Evolutionary conservation across 1,140 invertebrate genomes (phyloP).

Genomic region (Ceratitis capitata): DNA sequence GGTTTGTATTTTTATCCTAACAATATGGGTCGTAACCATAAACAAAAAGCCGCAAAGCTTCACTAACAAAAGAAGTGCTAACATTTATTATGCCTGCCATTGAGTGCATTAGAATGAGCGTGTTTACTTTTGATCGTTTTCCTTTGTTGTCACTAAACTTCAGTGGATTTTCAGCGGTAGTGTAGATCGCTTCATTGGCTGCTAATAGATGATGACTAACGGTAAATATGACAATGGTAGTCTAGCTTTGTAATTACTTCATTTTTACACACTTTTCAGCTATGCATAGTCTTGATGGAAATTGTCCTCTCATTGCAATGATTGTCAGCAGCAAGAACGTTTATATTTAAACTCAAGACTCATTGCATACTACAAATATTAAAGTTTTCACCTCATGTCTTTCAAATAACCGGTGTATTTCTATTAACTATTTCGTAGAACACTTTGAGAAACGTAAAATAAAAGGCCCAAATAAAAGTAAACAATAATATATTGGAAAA

Average conservation of each 20-base stretch:
- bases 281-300: not conserved
- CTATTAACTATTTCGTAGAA: too few relatives aligned
- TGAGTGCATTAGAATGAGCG: too few relatives aligned
- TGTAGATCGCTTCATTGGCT: too few relatives aligned
- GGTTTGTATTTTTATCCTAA: not conserved
- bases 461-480: not conserved
- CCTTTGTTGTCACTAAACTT: not conserved
- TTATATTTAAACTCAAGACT: not conserved
- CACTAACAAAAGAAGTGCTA: not conserved
- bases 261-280: not conserved
- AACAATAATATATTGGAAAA: not conserved
- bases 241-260: not conserved
- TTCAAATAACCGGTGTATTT: too few relatives aligned
- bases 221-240: not conserved
- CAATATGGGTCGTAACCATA: not conserved
- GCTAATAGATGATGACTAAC: not conserved
- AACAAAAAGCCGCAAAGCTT: slow-evolving; percentile 4
- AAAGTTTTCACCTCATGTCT: too few relatives aligned
- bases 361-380: too few relatives aligned
- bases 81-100: slow-evolving; percentile 13
- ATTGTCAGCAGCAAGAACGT: not conserved
- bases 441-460: too few relatives aligned
- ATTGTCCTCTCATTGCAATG: not conserved
- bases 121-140: not conserved
- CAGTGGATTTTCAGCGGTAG: too few relatives aligned